A percentile compares a stretch with the other conserved stretches of the same genome.
Conservation (phyloP, 2,888 invertebrate species). For the Ennomos quercinarius region DNA sequence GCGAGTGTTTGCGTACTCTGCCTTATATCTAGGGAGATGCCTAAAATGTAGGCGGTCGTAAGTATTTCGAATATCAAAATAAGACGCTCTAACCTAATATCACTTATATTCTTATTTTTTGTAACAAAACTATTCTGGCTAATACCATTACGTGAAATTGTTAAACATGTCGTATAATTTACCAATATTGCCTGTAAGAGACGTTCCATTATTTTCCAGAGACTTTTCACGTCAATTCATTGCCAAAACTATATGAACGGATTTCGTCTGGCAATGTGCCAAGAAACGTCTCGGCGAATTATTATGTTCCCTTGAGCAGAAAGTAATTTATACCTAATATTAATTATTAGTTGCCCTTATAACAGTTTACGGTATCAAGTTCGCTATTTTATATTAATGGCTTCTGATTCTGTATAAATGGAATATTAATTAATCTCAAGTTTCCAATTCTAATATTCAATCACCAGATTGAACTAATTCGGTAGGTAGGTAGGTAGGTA, state of each 20-base stretch:
- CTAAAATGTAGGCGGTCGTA: constrained; percentile 94
- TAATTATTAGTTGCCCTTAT: constrained; percentile 35
- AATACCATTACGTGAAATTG: constrained; percentile 16
- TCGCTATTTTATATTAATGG: constrained; percentile 28
- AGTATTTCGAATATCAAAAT: constrained; percentile 91
- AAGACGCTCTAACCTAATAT: too few relatives aligned
- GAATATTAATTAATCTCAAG: constrained; percentile 20
- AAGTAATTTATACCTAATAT: constrained; percentile 34
- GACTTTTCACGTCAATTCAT: constrained; percentile 52
- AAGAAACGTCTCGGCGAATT: constrained; percentile 41
- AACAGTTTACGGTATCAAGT: constrained; percentile 11
- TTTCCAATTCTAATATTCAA: constrained; percentile 22
- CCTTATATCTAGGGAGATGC: constrained; percentile 95
- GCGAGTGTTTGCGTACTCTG: constrained; percentile 93
- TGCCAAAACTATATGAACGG: constrained; percentile 58
- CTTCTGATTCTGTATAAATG: constrained; percentile 26
- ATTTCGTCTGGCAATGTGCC: constrained; percentile 53
- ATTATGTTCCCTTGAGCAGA: constrained; percentile 40
- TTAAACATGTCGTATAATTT: constrained; percentile 27
- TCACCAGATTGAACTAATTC: not conserved
- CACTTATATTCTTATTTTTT: too few relatives aligned
- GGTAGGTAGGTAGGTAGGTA: too few relatives aligned
- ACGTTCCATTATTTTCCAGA: constrained; percentile 30
- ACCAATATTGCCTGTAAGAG: constrained; percentile 20
- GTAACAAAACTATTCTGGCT: constrained; percentile 4